These are phyloP conservation scores for Mystacides longicornis DNA, from an alignment of 2,888 invertebrate genomes.

Conservation along the genomic window DNA sequence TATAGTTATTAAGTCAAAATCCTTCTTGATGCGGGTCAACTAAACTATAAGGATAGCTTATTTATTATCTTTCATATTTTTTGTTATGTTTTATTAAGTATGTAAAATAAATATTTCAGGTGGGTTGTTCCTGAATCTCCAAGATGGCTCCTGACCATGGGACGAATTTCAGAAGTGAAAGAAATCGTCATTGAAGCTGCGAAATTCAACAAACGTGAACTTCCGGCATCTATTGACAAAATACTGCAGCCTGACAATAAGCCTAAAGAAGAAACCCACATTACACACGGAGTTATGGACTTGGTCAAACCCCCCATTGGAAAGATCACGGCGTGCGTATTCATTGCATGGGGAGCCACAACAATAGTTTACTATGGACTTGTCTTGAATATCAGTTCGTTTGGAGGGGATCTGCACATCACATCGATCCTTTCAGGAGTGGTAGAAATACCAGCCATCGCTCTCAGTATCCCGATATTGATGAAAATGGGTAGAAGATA, in stretches of 20 bases:
- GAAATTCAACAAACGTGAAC: slow-evolving; percentile 53
- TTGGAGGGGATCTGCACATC: slow-evolving; percentile 67
- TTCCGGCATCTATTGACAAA: slow-evolving; percentile 65
- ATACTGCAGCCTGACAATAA: slow-evolving; percentile 50
- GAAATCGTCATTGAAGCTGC: slow-evolving; percentile 58
- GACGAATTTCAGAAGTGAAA: slow-evolving; percentile 62
- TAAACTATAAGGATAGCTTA: too few relatives aligned
- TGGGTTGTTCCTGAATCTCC: slow-evolving; percentile 75
- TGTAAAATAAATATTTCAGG: too few relatives aligned
- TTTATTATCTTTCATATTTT: too few relatives aligned
- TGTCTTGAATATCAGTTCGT: slow-evolving; percentile 64
- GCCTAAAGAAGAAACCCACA: slow-evolving; percentile 39
- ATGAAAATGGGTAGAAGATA: slow-evolving; percentile 65
- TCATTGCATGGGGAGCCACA: slow-evolving; percentile 69
- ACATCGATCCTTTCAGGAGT: slow-evolving; percentile 67
- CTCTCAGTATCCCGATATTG: slow-evolving; percentile 67
- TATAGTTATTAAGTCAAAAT: too few relatives aligned
- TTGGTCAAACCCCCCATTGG: slow-evolving; percentile 60
- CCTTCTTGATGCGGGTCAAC: too few relatives aligned
- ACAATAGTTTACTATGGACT: slow-evolving; percentile 73
- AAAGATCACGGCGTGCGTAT: slow-evolving; percentile 62
- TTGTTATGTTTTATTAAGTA: too few relatives aligned
- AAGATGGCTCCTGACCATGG: slow-evolving; percentile 67
- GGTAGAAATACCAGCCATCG: slow-evolving; percentile 73
- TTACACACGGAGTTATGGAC: slow-evolving; percentile 53